Evolutionary conservation across 2,797 vertebrate species (phyloP).

Genomic region (Pangasius larnaudii): DNA sequence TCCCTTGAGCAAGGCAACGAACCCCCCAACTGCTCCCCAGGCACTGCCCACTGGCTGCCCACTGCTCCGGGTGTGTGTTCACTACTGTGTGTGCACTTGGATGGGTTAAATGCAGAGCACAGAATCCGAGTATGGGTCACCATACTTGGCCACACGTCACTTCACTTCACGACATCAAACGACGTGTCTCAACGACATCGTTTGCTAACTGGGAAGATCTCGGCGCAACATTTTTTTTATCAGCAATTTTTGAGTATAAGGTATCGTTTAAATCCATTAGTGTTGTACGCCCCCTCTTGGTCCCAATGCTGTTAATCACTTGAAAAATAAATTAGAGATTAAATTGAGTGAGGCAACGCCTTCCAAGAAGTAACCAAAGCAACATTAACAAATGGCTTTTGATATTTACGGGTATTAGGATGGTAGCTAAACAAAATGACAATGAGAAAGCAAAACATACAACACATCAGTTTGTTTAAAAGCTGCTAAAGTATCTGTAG

Average conservation of each 20-base stretch:
- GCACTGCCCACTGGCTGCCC: too few species aligned
- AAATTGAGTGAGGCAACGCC: neutral
- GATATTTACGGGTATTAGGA: neutral
- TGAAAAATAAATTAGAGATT: neutral
- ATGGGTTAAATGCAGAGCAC: too few species aligned
- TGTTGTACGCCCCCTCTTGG: neutral
- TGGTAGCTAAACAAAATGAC: neutral
- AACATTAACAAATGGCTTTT: neutral
- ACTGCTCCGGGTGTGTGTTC: too few species aligned
- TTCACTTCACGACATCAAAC: too few species aligned
- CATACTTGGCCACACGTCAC: too few species aligned
- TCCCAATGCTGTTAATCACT: neutral
- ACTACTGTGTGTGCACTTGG: too few species aligned
- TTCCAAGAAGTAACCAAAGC: neutral
- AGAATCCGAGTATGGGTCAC: too few species aligned
- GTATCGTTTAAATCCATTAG: neutral
- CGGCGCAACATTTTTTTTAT: neutral
- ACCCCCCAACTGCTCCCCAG: too few species aligned
- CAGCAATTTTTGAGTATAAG: neutral
- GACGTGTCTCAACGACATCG: neutral
- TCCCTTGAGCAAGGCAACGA: too few species aligned
- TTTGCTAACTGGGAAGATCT: neutral
- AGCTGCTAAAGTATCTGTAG: neutral
- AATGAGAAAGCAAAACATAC: neutral
- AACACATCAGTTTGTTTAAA: neutral